Base-by-base conservation (phyloP, 1,140 invertebrate genomes). In the Scaptodrosophila lebanonensis region DNA sequence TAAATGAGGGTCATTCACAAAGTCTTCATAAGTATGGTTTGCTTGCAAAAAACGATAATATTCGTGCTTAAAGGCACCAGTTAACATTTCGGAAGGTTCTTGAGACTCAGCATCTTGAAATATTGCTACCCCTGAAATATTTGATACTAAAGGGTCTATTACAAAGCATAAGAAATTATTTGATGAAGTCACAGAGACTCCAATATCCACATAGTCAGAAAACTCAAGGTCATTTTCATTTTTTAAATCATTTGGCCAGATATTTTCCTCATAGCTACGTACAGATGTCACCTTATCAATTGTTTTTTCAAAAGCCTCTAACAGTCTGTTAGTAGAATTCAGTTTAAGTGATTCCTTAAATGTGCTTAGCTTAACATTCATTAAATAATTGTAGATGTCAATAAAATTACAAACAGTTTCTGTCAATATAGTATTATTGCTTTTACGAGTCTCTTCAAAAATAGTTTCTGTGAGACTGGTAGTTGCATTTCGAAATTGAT, bases 111-210 rank as follows among this genome's bases (percentile, higher is more conserved):
- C 33, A 36, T 65, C 60, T 8, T 45, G 30, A 36, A 87, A 86
- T 20, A 91, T 29, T n/a, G 88, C 89, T 32, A 91, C 69, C n/a
- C 90, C 90, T 32, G 88, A 89, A 22, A 91, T 79, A 64, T 91
- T 90, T 29, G 87, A 89, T 20, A 85, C 56, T 4, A 53, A 33
- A 1, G 90, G 90, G 79, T 89, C 89, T 2, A 89, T 88, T 27
- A 88, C 77, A 68, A 90, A 89, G 35, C 89, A 83, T 7, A 90
- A 45, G 85, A 88, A 86, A 71, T 88, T 77, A 40, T 86, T 76
- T 62, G 88, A 86, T 17, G 88, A 27, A 33, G 66, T 58, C 35
- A 60, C 51, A 13, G 66, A 60, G 3, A 67, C 49, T 33, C 66
- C 65, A 15, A 84, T 51, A 58, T 84, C 82, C 2, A 42, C 44